Conservation (phyloP, 2,113 vertebrate species). For the Pollimyrus isidori region DNA sequence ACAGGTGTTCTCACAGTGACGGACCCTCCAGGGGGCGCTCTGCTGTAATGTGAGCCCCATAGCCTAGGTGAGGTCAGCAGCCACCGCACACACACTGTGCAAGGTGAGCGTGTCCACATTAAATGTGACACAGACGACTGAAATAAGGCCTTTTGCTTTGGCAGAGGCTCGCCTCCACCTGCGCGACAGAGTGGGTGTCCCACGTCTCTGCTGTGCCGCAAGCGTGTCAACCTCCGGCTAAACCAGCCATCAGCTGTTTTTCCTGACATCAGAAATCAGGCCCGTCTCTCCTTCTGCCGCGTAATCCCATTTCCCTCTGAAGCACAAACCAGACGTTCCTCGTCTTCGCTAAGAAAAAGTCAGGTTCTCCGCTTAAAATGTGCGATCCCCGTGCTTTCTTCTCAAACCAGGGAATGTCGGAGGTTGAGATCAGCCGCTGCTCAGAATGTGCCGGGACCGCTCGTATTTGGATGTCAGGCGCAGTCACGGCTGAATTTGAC, state of each 20-base stretch:
- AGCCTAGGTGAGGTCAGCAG: conserved; percentile 43
- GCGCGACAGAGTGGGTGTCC: neutral
- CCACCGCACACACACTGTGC: conserved; percentile 16
- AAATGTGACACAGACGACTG: neutral
- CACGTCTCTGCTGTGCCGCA: neutral
- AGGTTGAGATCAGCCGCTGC: conserved; percentile 41
- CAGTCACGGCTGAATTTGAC: conserved; percentile 39
- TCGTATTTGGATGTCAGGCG: conserved; percentile 34
- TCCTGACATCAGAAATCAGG: conserved; percentile 44
- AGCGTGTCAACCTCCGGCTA: neutral
- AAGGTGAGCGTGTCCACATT: neutral
- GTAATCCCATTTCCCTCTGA: neutral
- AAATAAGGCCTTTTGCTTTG: neutral
- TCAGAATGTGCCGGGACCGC: conserved; percentile 41
- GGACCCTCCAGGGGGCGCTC: neutral
- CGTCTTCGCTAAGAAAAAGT: neutral
- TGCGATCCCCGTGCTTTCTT: neutral
- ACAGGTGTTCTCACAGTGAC: neutral
- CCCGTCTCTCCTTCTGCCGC: neutral
- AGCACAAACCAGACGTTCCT: neutral
- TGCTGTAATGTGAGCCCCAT: neutral
- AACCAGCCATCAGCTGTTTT: conserved; percentile 35
- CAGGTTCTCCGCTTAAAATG: neutral
- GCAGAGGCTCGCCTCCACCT: neutral
- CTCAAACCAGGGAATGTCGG: conserved; percentile 24